Evolutionary conservation across 2,888 invertebrate species (phyloP).

Genomic region (Scaptomyza flava): DNA sequence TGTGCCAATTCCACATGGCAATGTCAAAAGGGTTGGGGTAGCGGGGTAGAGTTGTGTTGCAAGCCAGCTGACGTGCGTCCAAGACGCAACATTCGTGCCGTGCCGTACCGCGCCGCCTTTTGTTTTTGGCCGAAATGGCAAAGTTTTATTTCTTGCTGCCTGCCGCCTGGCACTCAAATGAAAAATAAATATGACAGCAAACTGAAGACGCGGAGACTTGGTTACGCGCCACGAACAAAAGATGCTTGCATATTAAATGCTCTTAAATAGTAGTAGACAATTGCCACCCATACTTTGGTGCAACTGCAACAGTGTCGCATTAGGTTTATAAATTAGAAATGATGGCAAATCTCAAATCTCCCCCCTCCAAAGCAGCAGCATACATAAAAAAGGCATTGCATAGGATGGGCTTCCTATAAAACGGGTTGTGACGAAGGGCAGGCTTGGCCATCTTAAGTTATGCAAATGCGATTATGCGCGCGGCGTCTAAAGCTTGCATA

Average conservation of each 20-base stretch:
- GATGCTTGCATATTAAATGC: conserved; percentile 79
- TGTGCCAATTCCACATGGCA: conserved; percentile 50
- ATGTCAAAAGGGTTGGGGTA: not conserved
- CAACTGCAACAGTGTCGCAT: conserved; percentile 67
- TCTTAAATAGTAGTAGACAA: conserved; percentile 77
- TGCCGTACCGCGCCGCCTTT: conserved; percentile 30
- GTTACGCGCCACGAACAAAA: conserved; percentile 63
- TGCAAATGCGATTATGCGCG: conserved; percentile 72
- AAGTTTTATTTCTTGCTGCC: conserved; percentile 70
- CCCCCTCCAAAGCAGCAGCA: conserved; percentile 39
- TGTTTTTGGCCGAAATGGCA: conserved; percentile 73
- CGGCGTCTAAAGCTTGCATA: conserved; percentile 58
- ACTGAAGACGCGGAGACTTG: conserved; percentile 35
- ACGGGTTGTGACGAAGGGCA: not conserved
- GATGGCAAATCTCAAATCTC: conserved; percentile 47
- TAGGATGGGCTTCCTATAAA: not conserved
- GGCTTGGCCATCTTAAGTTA: conserved; percentile 56
- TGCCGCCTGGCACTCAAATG: conserved; percentile 67
- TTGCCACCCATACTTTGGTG: conserved; percentile 32
- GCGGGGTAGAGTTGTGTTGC: conserved; percentile 19
- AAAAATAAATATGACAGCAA: conserved; percentile 78
- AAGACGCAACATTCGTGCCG: conserved; percentile 64
- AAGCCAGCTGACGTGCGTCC: conserved; percentile 70
- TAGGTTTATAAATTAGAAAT: conserved; percentile 79
- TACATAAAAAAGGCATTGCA: conserved; percentile 38